Percentiles rank a stretch among this genome's conserved stretches.
Conservation (phyloP, 2,113 vertebrate genomes). For the Rhodinocichla rosea region DNA sequence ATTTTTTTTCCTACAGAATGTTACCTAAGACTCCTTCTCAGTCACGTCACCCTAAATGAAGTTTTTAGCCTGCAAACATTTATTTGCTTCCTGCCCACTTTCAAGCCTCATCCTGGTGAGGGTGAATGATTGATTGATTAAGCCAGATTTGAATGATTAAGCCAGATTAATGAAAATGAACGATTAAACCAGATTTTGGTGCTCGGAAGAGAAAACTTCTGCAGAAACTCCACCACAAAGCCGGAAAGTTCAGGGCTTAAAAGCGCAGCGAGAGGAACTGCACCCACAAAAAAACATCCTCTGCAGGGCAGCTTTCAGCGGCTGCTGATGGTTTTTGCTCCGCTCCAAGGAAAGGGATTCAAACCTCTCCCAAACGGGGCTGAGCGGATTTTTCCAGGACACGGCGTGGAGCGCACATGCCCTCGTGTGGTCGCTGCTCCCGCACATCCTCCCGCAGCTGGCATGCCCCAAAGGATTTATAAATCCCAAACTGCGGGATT, state of each 20-base stretch:
- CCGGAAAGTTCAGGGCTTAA: not conserved
- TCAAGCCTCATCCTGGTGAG: not conserved
- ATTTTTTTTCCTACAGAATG: not conserved
- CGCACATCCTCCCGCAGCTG: rapidly evolving
- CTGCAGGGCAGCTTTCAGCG: not conserved
- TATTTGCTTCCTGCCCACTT: not conserved
- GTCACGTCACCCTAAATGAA: not conserved
- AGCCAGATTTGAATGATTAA: not conserved
- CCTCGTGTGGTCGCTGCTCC: not conserved
- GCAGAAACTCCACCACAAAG: too few species aligned
- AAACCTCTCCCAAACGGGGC: rapidly evolving
- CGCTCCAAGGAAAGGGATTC: not conserved
- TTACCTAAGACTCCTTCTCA: not conserved
- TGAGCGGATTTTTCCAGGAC: not conserved
- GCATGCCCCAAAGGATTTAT: too few species aligned
- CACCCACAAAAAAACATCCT: not conserved
- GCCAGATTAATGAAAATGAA: not conserved
- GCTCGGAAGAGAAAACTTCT: not conserved
- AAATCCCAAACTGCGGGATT: too few species aligned
- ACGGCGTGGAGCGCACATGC: not conserved
- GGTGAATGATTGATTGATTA: too few species aligned
- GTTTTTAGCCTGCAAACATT: not conserved
- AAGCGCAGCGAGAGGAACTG: not conserved
- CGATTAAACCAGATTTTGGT: not conserved
- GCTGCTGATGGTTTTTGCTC: rapidly evolving